These are phyloP conservation scores for Polyommatus iphigenia DNA, from an alignment of 2,888 invertebrate genomes.

Conservation along the genomic window DNA sequence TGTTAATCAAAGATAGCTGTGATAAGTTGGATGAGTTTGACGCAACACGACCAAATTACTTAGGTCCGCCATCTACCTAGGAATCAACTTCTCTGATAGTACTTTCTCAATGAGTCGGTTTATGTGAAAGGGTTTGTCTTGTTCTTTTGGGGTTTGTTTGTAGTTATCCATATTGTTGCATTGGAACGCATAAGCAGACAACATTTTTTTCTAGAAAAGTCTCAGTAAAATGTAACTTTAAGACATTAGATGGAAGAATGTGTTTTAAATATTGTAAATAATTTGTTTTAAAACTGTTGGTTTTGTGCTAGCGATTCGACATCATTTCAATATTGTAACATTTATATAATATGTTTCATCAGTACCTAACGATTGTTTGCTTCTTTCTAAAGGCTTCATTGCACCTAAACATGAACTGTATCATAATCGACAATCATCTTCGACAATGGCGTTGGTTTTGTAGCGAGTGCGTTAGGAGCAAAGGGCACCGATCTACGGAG, in stretches of 20 bases:
- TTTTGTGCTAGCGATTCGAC: conserved; percentile 12
- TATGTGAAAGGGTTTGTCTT: not conserved
- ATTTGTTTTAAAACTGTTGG: conserved; percentile 15
- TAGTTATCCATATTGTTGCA: not conserved
- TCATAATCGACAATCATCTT: conserved; percentile 20
- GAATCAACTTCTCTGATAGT: too few species aligned
- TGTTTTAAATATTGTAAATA: conserved; percentile 13
- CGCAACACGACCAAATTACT: too few species aligned
- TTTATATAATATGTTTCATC: conserved; percentile 35
- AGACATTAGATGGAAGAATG: not conserved
- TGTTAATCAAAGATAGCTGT: too few species aligned
- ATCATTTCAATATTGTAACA: conserved; percentile 2
- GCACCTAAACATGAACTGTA: conserved; percentile 48
- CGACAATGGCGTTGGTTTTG: conserved; percentile 9
- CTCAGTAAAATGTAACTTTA: not conserved
- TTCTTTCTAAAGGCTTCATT: conserved; percentile 61
- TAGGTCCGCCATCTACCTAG: too few species aligned
- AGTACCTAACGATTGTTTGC: conserved; percentile 57
- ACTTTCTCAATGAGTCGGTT: not conserved
- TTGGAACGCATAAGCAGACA: not conserved
- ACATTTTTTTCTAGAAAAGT: not conserved
- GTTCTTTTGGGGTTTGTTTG: not conserved
- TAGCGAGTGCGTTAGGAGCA: conserved; percentile 3
- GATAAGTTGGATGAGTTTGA: too few species aligned
- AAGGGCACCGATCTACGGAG: conserved; percentile 19